Conservation (phyloP, 2,888 invertebrate genomes). For the Watsonalla cultraria region DNA sequence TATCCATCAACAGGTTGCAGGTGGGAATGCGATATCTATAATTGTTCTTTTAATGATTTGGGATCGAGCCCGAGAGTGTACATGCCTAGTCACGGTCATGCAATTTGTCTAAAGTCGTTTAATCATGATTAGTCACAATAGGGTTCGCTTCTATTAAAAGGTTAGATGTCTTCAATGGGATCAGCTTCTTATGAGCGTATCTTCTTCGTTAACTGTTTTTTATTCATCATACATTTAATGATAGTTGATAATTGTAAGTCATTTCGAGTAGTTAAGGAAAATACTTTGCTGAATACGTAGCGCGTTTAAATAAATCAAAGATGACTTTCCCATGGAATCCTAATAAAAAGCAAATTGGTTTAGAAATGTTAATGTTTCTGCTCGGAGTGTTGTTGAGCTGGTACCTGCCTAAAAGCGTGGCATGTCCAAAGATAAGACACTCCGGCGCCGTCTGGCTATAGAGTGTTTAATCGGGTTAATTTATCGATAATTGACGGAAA, state of each 20-base stretch:
- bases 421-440: conserved; percentile 70
- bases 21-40: conserved; percentile 76
- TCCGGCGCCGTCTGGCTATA: conserved; percentile 71
- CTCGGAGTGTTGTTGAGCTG: conserved; percentile 51
- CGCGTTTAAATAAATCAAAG: conserved; percentile 3
- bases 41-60: conserved; percentile 78
- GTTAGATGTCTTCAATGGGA: conserved; percentile 60
- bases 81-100: conserved; percentile 77
- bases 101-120: conserved; percentile 79
- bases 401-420: conserved; percentile 76
- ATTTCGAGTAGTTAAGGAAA: no score
- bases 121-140: conserved; percentile 79
- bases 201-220: neutral
- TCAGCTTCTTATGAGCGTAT: conserved; percentile 39
- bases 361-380: conserved; percentile 61
- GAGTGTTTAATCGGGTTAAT: conserved; percentile 77
- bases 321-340: conserved; percentile 33
- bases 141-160: conserved; percentile 68
- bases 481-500: conserved; percentile 79
- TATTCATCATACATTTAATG: neutral
- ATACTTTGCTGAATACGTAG: no score
- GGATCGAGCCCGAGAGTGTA: conserved; percentile 61
- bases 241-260: no score
- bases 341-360: conserved; percentile 73
- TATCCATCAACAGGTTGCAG: conserved; percentile 74